Conservation (phyloP, 2,797 vertebrate species). For the Mormyrus proboscirostris region DNA sequence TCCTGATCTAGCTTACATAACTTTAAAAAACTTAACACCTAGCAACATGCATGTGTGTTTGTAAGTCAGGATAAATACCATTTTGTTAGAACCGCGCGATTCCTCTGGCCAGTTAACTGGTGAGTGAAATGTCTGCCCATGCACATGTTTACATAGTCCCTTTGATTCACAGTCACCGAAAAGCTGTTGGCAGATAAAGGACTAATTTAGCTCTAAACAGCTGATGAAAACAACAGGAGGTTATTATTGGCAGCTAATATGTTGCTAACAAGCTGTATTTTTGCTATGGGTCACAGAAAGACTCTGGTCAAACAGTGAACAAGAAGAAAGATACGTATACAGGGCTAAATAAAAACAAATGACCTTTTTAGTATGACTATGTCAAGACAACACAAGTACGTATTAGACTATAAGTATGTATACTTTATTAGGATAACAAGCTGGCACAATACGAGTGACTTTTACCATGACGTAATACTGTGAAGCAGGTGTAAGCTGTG, state of each 20-base stretch:
- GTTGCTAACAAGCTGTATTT: not conserved
- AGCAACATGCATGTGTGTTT: not conserved
- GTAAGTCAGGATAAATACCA: not conserved
- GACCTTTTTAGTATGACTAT: not conserved
- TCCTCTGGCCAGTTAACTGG: not conserved
- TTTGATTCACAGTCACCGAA: not conserved
- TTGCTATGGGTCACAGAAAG: not conserved
- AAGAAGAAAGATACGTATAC: not conserved
- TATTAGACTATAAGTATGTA: not conserved
- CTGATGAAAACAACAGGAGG: not conserved
- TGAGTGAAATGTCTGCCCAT: not conserved
- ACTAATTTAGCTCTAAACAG: not conserved
- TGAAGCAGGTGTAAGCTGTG: not conserved
- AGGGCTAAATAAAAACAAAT: not conserved
- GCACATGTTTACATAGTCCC: not conserved
- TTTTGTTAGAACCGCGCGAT: not conserved
- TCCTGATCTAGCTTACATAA: conserved; percentile 19
- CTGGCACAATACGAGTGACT: not conserved
- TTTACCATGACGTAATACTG: not conserved
- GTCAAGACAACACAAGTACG: not conserved
- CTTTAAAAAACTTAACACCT: conserved; percentile 11
- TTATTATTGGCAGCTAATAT: not conserved
- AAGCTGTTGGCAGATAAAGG: not conserved
- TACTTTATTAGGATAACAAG: not conserved
- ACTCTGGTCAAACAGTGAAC: not conserved